Evolutionary conservation across 2,797 vertebrate species (phyloP), one percentile per base, ranked within the genome.

Genomic region (Triplophysa yarkandensis): DNA sequence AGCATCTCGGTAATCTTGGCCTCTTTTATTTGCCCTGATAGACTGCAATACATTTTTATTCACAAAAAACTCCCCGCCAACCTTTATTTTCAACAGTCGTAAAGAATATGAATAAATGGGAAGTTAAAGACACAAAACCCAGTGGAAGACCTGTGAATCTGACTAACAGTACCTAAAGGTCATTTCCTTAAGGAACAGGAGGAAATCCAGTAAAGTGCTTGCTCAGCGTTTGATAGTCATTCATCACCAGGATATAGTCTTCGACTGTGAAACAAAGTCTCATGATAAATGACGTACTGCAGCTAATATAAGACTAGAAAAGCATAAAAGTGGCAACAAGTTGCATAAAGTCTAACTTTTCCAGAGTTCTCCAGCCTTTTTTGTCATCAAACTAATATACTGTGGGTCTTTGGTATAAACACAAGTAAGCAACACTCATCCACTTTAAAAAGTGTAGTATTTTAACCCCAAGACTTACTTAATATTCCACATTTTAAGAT

Each of bases 181-280:
- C 62, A 65, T 9, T 25, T 46, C 16, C 50, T 74, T 74, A 46
- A 55, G 50, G 50, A 19, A 34, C 36, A 54, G 23, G 39, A 36
- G 21, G 61, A 66, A 74, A 57, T 58, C 28, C 58, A 64, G 23
- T 10, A 14, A 74, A 46, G 16, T 66, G 39, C 62, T 66, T 36
- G 21, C 10, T 2, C 52, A 74, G 62, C 62, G 25, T 65, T 62
- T 25, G 10, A 10, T 2, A 30, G 28, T 36, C 55, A 32, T 71
- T 30, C 9, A 46, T 48, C 58, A 52, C 30, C 30, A 21, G 32
- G 44, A 71, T 61, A 55, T 43, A 71, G 69, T 34, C 9, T 25
- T 71, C 10, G 30, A 27, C 11, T 16, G 25, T 58, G 17, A 57
- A 39, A 43, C 52, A 54, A 16, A n/a, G 28, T 32, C 17, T 32